Base-by-base conservation (phyloP, 2,797 vertebrate species). In the Acanthurus leucopareius region DNA sequence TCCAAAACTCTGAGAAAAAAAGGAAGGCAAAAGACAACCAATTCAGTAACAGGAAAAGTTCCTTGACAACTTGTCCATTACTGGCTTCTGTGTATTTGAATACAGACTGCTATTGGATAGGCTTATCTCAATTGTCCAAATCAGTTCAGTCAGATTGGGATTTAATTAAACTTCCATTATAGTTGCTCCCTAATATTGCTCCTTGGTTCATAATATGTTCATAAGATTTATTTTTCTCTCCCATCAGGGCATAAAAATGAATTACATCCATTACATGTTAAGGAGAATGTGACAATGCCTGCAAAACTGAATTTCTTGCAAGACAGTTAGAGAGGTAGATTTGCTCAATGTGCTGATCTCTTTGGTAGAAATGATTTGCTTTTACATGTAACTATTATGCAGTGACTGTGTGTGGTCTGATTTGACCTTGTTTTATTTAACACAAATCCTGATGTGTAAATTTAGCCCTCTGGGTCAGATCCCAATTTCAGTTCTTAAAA, bases 1-100 rank as follows among this genome's bases (percentile, higher is more conserved):
- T 99, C 98, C 93, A 99, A 94, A 90, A 99, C 98, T 93, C 98
- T 99, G 7, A 22, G 63, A 62, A 20, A 10, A 20, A 52, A 4
- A 48, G 11, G 38, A 20, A 19, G 7, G 15, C 51, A 25, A 45
- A 47, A 47, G 28, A 32, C 28, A 32, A 32, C 28, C 28, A 32
- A 32, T 32, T 32, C 28, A 32, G 28, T 32, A 32, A 32, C 5
- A 5, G 28, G 28, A 32, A 32, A 32, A 32, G 28, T 5, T 32
- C 28, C 28, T 32, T 32, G 28, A 32, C 28, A 32, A 32, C 28
- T 32, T 5, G 5, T 32, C 4, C 2, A 32, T 32, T 32, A 32
- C 28, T 32, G 5, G 28, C 28, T 32, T 32, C 28, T 32, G 28
- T 5, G 20, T 22, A 8, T 22, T 15, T 38, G 2, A 2, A 25